phyloP scores from a whole-genome alignment of 1,140 invertebrate species.

The Drosophila murphyi region DNA sequence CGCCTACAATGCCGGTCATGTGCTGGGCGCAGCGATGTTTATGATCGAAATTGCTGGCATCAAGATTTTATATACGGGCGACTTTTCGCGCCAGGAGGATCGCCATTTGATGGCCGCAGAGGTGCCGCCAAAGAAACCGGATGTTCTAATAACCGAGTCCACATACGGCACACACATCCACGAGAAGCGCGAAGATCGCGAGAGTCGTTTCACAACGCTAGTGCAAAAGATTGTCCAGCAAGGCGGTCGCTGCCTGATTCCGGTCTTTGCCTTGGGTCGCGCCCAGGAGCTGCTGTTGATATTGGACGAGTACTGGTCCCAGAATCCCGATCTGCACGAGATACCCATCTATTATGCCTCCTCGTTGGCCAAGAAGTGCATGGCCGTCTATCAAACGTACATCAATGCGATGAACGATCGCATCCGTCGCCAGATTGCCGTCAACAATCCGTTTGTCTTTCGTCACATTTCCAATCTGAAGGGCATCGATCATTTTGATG shows the following conservation, averaged over 20 bases:
- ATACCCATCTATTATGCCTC: slow-evolving; percentile 99
- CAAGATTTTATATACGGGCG: slow-evolving; percentile 98
- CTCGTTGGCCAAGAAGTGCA: slow-evolving; percentile 99
- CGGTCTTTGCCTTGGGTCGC: slow-evolving; percentile 98
- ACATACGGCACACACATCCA: slow-evolving; percentile 99
- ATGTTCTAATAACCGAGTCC: slow-evolving; percentile 99
- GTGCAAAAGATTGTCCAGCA: slow-evolving; percentile 98
- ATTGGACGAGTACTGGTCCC: slow-evolving; percentile 99
- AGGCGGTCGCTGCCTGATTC: slow-evolving; percentile 98
- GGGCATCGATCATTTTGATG: slow-evolving; percentile 99
- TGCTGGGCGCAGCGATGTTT: slow-evolving; percentile 99
- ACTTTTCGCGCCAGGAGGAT: slow-evolving; percentile 99
- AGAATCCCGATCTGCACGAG: slow-evolving; percentile 99
- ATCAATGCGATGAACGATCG: slow-evolving; percentile 99
- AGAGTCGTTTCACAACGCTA: slow-evolving; percentile 96
- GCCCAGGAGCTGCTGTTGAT: slow-evolving; percentile 98
- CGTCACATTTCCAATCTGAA: slow-evolving; percentile 99
- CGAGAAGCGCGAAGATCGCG: slow-evolving; percentile 98
- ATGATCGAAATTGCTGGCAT: slow-evolving; percentile 99
- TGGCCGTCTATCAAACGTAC: slow-evolving; percentile 99
- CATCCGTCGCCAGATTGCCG: slow-evolving; percentile 97
- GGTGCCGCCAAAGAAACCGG: slow-evolving; percentile 97
- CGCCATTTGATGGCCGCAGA: slow-evolving; percentile 99
- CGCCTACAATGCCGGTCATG: slow-evolving; percentile 99
- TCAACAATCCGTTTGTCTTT: slow-evolving; percentile 99